Conservation (phyloP, 1,140 invertebrate genomes). For the Caenorhabditis remanei region DNA sequence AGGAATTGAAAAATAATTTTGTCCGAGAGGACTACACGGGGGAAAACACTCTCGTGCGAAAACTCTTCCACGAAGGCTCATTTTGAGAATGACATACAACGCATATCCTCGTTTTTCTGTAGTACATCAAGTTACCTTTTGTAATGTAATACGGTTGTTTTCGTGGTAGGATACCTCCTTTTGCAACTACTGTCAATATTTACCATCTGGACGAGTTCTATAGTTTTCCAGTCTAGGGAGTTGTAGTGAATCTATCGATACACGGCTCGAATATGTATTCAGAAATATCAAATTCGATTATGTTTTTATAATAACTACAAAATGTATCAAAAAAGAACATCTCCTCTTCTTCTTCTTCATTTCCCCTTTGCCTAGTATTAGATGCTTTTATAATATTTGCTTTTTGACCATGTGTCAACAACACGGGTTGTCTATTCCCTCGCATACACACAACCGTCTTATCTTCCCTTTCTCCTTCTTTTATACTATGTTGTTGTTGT, state of each 20-base stretch:
- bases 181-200: slow-evolving; percentile 7
- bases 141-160: slow-evolving; percentile 56
- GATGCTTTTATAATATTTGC: slow-evolving; percentile 18
- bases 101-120: too few relatives aligned
- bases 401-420: slow-evolving; percentile 54
- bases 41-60: too few relatives aligned
- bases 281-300: too few relatives aligned
- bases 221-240: neutral
- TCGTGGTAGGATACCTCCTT: neutral
- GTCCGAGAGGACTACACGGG: too few relatives aligned
- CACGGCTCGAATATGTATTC: too few relatives aligned
- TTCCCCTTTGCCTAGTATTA: too few relatives aligned
- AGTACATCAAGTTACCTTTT: neutral
- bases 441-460: neutral
- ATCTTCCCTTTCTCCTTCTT: slow-evolving; percentile 30
- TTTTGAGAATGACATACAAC: too few relatives aligned
- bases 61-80: too few relatives aligned
- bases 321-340: too few relatives aligned
- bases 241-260: neutral
- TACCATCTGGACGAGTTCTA: neutral
- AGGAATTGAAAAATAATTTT: too few relatives aligned
- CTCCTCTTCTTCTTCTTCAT: too few relatives aligned
- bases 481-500: slow-evolving; percentile 31
- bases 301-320: too few relatives aligned
- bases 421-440: slow-evolving; percentile 23